Conservation (phyloP, 1,140 invertebrate genomes). For the Stegodyphus mimosarum region DNA sequence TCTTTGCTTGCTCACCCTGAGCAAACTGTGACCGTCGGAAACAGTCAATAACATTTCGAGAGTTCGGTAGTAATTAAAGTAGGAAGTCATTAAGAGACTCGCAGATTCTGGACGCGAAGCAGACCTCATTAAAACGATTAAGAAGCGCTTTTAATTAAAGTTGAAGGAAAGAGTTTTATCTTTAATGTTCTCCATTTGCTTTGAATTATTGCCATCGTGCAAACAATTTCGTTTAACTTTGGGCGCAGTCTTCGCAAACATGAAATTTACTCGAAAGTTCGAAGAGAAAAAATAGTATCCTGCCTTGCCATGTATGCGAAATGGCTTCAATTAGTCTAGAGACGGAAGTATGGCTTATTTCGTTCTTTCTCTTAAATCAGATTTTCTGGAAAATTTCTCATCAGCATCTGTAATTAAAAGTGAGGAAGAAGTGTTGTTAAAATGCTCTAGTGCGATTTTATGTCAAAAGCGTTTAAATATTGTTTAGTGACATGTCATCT, state of each 20-base stretch:
- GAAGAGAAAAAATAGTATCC: slow-evolving; percentile 3
- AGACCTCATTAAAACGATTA: slow-evolving; percentile 37
- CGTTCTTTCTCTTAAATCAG: background rate
- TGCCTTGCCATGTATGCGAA: background rate
- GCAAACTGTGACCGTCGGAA: slow-evolving; percentile 1
- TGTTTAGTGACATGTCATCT: too few relatives aligned
- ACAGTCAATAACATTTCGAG: slow-evolving; percentile 35
- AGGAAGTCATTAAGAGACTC: slow-evolving; percentile 30
- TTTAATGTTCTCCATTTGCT: slow-evolving; percentile 10
- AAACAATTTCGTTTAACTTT: slow-evolving; percentile 42
- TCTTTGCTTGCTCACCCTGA: background rate
- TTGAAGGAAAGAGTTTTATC: slow-evolving; percentile 10
- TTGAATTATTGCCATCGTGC: slow-evolving; percentile 31
- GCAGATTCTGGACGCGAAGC: slow-evolving; percentile 21
- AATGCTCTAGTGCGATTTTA: too few relatives aligned
- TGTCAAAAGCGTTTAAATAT: too few relatives aligned
- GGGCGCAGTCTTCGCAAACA: background rate
- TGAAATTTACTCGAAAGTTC: background rate
- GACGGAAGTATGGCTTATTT: background rate
- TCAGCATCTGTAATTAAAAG: background rate
- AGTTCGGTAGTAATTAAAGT: slow-evolving; percentile 34
- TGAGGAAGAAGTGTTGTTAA: too few relatives aligned
- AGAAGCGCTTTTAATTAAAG: slow-evolving; percentile 53
- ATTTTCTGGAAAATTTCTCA: background rate
- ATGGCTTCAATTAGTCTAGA: background rate